Evolutionary conservation across 2,888 invertebrate genomes (phyloP).

Genomic region (Mycogona germanica): DNA sequence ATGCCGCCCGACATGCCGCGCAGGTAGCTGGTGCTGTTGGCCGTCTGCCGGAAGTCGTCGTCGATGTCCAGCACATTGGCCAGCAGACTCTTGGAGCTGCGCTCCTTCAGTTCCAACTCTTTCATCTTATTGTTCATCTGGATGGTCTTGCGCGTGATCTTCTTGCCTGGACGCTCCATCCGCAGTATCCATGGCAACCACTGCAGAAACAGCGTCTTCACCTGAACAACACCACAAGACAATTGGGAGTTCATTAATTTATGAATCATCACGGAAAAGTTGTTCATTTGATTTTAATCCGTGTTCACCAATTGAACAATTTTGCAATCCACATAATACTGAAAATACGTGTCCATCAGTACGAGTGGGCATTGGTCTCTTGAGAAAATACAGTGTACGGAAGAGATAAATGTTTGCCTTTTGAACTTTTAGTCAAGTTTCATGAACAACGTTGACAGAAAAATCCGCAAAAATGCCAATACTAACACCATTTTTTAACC

Average conservation of each 20-base stretch:
- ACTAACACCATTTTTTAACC: too few relatives aligned
- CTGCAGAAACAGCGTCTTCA: conserved; percentile 85
- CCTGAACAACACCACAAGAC: conserved; percentile 45
- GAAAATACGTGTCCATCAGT: too few relatives aligned
- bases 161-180: conserved; percentile 93
- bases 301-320: neutral
- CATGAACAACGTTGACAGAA: too few relatives aligned
- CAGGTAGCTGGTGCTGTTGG: conserved; percentile 40
- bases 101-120: conserved; percentile 76
- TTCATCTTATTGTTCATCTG: conserved; percentile 75
- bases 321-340: too few relatives aligned
- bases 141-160: conserved; percentile 80
- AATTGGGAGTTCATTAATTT: too few relatives aligned
- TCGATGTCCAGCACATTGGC: conserved; percentile 96
- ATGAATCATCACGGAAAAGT: too few relatives aligned
- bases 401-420: too few relatives aligned
- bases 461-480: too few relatives aligned
- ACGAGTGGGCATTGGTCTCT: too few relatives aligned
- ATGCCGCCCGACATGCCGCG: conserved; percentile 45
- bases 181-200: conserved; percentile 96
- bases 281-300: neutral
- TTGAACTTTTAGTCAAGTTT: too few relatives aligned
- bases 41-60: conserved; percentile 69
- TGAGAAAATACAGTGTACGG: too few relatives aligned
- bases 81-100: conserved; percentile 87